Evolutionary conservation across 2,113 vertebrate species (phyloP).

Genomic region (Heterotilapia buettikoferi): DNA sequence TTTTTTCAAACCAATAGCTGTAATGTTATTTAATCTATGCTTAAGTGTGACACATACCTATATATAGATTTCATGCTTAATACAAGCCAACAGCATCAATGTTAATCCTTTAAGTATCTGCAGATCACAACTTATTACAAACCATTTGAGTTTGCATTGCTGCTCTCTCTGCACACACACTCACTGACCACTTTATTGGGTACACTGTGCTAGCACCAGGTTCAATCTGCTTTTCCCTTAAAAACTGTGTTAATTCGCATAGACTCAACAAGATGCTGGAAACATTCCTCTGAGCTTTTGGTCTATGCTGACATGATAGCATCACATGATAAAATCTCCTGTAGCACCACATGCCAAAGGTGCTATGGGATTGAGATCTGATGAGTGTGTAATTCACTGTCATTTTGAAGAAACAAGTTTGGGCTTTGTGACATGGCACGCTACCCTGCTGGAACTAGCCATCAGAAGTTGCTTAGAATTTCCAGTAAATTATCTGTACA

Average conservation of each 20-base stretch:
- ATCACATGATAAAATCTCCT: neutral
- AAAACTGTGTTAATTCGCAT: rapidly evolving
- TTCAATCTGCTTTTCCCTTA: neutral
- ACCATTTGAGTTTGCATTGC: neutral
- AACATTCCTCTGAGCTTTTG: neutral
- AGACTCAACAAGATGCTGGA: neutral
- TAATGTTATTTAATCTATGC: neutral
- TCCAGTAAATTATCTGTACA: neutral
- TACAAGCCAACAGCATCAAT: neutral
- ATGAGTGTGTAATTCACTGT: neutral
- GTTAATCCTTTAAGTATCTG: neutral
- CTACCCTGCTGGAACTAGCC: neutral
- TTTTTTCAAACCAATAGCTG: neutral
- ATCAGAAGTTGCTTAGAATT: neutral
- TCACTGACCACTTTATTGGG: neutral
- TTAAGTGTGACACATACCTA: neutral
- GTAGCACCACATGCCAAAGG: neutral
- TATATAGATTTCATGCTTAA: neutral
- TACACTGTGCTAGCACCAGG: neutral
- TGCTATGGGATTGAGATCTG: neutral
- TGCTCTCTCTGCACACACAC: neutral
- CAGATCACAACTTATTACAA: neutral
- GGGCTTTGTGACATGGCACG: neutral
- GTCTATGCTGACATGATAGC: rapidly evolving
- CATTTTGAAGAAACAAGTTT: neutral